Evolutionary conservation across 1,140 invertebrate genomes (phyloP).

Genomic region (Branchinecta lynchi): DNA sequence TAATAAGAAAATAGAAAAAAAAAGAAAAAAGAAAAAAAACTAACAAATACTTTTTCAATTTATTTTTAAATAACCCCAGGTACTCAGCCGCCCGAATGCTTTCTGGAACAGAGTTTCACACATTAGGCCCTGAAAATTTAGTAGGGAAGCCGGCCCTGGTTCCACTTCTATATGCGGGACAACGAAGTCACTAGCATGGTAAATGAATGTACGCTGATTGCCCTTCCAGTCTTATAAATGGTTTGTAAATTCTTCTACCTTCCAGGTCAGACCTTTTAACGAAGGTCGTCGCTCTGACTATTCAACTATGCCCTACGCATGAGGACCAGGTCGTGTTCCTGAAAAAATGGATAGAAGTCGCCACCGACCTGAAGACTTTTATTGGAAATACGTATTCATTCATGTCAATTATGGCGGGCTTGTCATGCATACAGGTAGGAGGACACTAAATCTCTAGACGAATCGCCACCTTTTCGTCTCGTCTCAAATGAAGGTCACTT

Average conservation of each 20-base stretch:
- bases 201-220: no score
- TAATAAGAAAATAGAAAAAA: no score
- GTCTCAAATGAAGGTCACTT: not conserved
- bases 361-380: conserved; percentile 73
- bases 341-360: conserved; percentile 84
- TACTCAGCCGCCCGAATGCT: no score
- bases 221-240: no score
- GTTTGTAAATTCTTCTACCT: conserved; percentile 22
- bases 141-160: no score
- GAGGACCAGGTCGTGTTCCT: conserved; percentile 56
- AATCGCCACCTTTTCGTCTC: not conserved
- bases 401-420: conserved; percentile 70
- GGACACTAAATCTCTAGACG: not conserved
- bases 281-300: conserved; percentile 67
- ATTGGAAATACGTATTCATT: conserved; percentile 83
- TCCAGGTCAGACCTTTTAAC: conserved; percentile 66
- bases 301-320: conserved; percentile 61
- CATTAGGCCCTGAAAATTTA: no score
- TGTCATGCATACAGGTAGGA: conserved; percentile 61
- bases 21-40: no score
- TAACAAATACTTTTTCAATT: no score
- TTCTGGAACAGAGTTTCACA: no score
- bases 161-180: no score
- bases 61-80: no score
- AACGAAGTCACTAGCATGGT: no score